These are phyloP conservation scores for Ectobius pallidus DNA, from an alignment of 2,888 invertebrate genomes.

Conservation along the genomic window DNA sequence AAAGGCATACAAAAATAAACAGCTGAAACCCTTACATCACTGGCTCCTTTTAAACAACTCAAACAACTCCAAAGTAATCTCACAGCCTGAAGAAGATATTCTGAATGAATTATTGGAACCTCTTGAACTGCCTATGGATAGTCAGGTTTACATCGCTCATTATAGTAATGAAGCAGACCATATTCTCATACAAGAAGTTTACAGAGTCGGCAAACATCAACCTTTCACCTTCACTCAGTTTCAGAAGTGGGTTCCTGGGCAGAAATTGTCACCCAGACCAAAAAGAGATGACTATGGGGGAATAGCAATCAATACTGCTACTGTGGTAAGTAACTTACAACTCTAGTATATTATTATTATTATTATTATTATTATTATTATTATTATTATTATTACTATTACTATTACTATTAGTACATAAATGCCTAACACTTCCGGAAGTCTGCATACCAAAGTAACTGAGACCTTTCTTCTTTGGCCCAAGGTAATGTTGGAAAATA, in stretches of 20 bases:
- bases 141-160: background rate
- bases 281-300: background rate
- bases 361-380: too few species aligned
- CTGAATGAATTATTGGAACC: background rate
- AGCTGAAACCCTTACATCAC: background rate
- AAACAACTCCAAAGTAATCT: background rate
- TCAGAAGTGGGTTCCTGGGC: background rate
- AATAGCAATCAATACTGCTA: background rate
- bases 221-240: background rate
- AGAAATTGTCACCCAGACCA: background rate
- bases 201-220: background rate
- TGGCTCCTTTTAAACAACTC: background rate
- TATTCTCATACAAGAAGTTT: background rate
- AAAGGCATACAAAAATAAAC: background rate
- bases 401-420: too few species aligned
- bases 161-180: background rate
- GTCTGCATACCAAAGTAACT: too few species aligned
- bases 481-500: too few species aligned
- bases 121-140: background rate
- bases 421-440: too few species aligned
- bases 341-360: too few species aligned
- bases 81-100: background rate
- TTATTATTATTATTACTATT: too few species aligned
- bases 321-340: slow-evolving; percentile 10
- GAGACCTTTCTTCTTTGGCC: too few species aligned